Base-by-base conservation (phyloP, 2,797 vertebrate genomes). In the Fundulus diaphanus region DNA sequence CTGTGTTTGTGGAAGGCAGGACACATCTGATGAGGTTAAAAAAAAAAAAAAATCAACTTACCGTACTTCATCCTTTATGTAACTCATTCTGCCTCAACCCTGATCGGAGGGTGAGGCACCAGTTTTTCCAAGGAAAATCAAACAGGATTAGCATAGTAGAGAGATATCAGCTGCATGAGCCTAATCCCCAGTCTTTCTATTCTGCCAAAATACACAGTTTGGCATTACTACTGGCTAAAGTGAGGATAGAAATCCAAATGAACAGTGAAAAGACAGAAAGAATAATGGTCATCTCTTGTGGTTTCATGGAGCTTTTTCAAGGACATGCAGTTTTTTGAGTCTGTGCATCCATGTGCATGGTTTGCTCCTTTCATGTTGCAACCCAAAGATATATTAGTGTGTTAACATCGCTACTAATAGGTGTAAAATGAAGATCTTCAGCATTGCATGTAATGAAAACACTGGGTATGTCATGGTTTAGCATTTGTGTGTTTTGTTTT, bases 71-170 rank as follows among this genome's bases (percentile, higher is more conserved):
- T 90, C 89, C 65, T 80, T 74, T 87, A 59, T 49, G 18, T 70
- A 73, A 74, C 61, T 68, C 72, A 66, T 66, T 82, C 31, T 33
- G 63, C 46, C 40, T 61, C 29, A 70, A 67, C 56, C 42, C 79
- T 54, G 52, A 78, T 82, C 71, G 77, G 59, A 37, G 20, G 59
- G 33, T 20, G 4, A 63, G 33, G 59, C 59, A 63, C 37, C 33
- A 37, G 35, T 84, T 88, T 83, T 88, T 92, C 81, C 56, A 81
- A 90, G 61, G 89, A 87, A 92, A 93, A 93, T 88, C 82, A 94
- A 93, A 93, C 85, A 86, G 91, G 92, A 95, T 94, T 92, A 94
- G 76, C 76, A 83, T 70, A 27, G 76, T 69, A 68, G 74, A 76
- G 68, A 72, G 67, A 80, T 77, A 76, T 94, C 89, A 93, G 87